Conservation (phyloP, 2,797 vertebrate genomes). For the Cebuella pygmaea region DNA sequence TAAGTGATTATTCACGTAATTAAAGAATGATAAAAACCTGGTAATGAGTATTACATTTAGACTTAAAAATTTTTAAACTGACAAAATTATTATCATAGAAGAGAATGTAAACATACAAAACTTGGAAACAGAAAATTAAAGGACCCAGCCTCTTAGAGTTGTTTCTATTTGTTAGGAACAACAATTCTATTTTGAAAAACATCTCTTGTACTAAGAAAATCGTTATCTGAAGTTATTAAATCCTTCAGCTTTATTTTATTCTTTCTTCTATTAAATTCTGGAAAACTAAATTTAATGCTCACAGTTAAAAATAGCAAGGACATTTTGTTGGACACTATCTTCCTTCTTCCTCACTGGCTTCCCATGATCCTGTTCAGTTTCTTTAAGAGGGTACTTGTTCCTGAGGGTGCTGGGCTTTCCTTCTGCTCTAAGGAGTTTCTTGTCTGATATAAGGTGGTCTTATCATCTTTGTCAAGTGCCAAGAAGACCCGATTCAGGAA, state of each 20-base stretch:
- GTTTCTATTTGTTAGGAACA: not conserved
- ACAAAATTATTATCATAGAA: not conserved
- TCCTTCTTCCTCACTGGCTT: not conserved
- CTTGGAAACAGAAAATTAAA: not conserved
- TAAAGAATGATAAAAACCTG: not conserved
- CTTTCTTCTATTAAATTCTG: not conserved
- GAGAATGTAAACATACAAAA: not conserved
- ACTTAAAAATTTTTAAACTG: not conserved
- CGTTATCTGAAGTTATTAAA: not conserved
- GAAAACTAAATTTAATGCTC: not conserved
- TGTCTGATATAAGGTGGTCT: not conserved
- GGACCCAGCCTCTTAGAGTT: not conserved
- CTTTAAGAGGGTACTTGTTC: not conserved
- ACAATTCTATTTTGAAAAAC: not conserved
- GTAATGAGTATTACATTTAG: not conserved
- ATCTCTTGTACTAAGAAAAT: not conserved
- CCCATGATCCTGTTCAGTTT: not conserved
- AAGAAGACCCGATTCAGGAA: not conserved
- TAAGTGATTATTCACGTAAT: not conserved
- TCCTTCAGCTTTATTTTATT: not conserved
- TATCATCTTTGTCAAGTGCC: not conserved
- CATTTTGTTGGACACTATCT: not conserved
- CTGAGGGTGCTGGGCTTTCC: not conserved
- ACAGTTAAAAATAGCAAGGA: not conserved
- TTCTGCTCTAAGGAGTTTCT: not conserved